Conservation (phyloP, 1,140 invertebrate genomes). For the Heliothis virescens region DNA sequence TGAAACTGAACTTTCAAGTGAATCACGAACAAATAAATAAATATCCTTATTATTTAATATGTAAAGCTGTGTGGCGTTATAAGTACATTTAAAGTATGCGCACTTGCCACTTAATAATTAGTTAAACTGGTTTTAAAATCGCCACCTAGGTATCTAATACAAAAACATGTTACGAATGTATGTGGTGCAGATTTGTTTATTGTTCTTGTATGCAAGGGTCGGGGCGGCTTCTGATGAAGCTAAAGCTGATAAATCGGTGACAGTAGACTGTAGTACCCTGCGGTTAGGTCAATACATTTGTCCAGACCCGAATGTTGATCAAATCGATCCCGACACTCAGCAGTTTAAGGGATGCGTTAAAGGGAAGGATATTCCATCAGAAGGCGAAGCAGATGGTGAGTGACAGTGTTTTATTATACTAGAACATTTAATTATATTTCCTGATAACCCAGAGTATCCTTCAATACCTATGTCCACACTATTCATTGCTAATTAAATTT, state of each 20-base stretch:
- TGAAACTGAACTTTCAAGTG: background rate
- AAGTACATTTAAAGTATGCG: background rate
- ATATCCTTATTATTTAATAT: too few species aligned
- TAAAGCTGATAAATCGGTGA: conserved; percentile 67
- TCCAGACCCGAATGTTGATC: conserved; percentile 91
- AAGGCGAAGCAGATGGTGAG: conserved; percentile 91
- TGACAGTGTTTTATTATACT: conserved; percentile 47
- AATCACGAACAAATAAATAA: background rate
- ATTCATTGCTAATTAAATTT: too few species aligned
- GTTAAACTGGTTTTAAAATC: background rate
- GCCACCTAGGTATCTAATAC: too few species aligned
- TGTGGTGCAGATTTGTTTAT: conserved; percentile 58
- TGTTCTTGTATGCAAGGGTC: conserved; percentile 56
- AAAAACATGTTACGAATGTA: conserved; percentile 38
- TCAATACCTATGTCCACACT: too few species aligned
- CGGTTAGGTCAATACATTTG: conserved; percentile 95
- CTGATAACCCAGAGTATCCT: background rate
- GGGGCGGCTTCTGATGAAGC: conserved; percentile 72
- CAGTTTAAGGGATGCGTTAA: conserved; percentile 93
- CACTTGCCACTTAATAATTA: background rate
- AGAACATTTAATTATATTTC: background rate
- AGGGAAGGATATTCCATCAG: conserved; percentile 83
- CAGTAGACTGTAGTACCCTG: conserved; percentile 89
- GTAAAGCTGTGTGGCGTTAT: background rate
- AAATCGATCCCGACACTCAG: conserved; percentile 96